A percentile compares a stretch with the other conserved stretches of the same genome.
phyloP scores from a whole-genome alignment of 2,113 vertebrate genomes.

The Sarotherodon lohbergeri region DNA sequence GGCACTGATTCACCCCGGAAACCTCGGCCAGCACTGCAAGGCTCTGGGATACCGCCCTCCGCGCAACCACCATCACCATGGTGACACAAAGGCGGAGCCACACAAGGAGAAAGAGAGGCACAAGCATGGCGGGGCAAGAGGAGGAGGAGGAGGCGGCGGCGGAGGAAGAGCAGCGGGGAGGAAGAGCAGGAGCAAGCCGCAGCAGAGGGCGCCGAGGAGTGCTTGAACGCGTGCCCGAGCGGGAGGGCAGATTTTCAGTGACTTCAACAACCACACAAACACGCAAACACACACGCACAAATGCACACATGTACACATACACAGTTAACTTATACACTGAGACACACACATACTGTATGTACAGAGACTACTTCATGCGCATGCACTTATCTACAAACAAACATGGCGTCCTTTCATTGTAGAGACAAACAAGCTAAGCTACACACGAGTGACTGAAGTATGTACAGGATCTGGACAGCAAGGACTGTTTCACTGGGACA shows the following conservation, averaged over 20 bases:
- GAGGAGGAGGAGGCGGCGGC: constrained; percentile 38
- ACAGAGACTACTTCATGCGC: constrained; percentile 48
- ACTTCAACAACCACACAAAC: background rate
- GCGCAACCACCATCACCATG: constrained; percentile 48
- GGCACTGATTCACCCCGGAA: constrained; percentile 65
- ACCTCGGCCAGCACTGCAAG: constrained; percentile 70
- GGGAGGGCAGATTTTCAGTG: background rate
- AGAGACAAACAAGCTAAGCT: constrained; percentile 22
- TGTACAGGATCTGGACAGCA: constrained; percentile 8
- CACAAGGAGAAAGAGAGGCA: constrained; percentile 56
- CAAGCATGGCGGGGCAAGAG: constrained; percentile 51
- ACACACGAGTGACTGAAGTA: constrained; percentile 9
- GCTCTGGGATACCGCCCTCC: constrained; percentile 62
- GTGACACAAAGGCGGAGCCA: background rate
- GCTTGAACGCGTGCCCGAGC: constrained; percentile 23
- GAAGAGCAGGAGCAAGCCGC: constrained; percentile 77
- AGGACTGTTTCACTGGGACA: background rate
- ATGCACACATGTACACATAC: constrained; percentile 1
- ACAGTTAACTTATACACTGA: constrained; percentile 53
- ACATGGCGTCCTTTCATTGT: constrained; percentile 8
- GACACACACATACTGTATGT: constrained; percentile 47
- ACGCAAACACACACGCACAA: background rate
- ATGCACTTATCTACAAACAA: constrained; percentile 43
- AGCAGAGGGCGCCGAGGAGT: constrained; percentile 72
- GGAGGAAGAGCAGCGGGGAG: constrained; percentile 63